Conservation (phyloP, 2,113 vertebrate genomes). For the Cichladusa arquata region DNA sequence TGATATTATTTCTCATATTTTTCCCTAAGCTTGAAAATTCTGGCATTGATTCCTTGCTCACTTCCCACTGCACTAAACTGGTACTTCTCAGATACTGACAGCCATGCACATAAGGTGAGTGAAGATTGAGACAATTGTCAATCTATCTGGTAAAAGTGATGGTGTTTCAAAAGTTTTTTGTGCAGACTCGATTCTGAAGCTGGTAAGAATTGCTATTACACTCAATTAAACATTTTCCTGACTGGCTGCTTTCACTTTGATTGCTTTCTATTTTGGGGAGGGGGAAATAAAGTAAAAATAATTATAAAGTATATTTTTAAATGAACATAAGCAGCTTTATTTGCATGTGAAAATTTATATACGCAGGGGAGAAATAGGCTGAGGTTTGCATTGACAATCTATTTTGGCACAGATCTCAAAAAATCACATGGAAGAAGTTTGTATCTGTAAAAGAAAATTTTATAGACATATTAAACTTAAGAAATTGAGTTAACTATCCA, state of each 20-base stretch:
- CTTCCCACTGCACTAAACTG: constrained; percentile 51
- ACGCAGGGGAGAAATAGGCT: neutral
- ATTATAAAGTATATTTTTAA: constrained; percentile 47
- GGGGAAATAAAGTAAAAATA: constrained; percentile 24
- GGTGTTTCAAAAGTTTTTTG: constrained; percentile 11
- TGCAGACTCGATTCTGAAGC: neutral
- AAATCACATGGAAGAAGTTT: constrained; percentile 25
- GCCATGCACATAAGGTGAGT: constrained; percentile 52
- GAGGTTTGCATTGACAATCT: constrained; percentile 19
- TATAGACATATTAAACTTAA: neutral
- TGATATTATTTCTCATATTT: constrained; percentile 59
- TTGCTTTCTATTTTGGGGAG: neutral
- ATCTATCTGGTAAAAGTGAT: constrained; percentile 19
- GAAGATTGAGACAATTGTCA: constrained; percentile 52
- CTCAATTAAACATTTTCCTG: constrained; percentile 44
- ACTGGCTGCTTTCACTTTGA: constrained; percentile 15
- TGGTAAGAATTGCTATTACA: constrained; percentile 8
- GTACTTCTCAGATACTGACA: constrained; percentile 47
- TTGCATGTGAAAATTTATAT: constrained; percentile 42
- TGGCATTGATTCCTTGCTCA: constrained; percentile 49
- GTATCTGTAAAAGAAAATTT: constrained; percentile 8
- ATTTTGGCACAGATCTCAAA: neutral
- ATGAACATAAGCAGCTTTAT: constrained; percentile 17
- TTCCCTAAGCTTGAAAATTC: constrained; percentile 51
- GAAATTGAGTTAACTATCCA: neutral